These are phyloP conservation scores for Lichenostomus cassidix DNA, from an alignment of 2,113 vertebrate species.

Conservation along the genomic window DNA sequence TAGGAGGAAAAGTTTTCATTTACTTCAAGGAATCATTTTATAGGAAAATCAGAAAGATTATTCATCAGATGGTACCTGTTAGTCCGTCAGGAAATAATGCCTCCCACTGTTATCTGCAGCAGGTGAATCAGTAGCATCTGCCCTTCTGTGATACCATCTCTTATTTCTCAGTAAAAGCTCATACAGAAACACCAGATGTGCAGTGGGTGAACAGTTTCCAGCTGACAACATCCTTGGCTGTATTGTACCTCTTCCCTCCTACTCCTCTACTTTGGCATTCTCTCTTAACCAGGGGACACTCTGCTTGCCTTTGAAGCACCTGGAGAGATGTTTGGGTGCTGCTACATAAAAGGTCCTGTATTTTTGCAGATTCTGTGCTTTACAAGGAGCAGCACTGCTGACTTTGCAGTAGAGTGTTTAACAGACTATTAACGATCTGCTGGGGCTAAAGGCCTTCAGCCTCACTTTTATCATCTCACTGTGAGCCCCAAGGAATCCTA, in stretches of 20 bases:
- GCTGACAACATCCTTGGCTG: neutral
- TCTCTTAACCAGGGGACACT: neutral
- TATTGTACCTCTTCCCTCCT: neutral
- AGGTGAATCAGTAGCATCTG: neutral
- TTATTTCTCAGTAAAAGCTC: neutral
- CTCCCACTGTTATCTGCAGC: neutral
- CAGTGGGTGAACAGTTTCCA: neutral
- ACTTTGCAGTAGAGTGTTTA: neutral
- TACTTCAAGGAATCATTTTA: neutral
- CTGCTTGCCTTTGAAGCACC: conserved; percentile 9
- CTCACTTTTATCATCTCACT: neutral
- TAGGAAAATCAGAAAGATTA: neutral
- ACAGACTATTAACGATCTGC: neutral
- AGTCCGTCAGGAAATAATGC: too few relatives aligned
- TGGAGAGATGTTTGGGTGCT: neutral
- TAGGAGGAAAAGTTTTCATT: neutral
- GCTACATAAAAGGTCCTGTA: neutral
- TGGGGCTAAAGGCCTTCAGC: conserved; percentile 12
- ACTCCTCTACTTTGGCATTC: neutral
- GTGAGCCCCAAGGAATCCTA: neutral
- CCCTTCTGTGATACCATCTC: neutral
- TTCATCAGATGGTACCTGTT: neutral
- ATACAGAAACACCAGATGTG: neutral
- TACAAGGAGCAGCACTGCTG: neutral
- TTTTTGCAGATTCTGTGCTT: conserved; percentile 4